Conservation (phyloP, 2,888 invertebrate genomes). For the Agrenia bidenticulata region DNA sequence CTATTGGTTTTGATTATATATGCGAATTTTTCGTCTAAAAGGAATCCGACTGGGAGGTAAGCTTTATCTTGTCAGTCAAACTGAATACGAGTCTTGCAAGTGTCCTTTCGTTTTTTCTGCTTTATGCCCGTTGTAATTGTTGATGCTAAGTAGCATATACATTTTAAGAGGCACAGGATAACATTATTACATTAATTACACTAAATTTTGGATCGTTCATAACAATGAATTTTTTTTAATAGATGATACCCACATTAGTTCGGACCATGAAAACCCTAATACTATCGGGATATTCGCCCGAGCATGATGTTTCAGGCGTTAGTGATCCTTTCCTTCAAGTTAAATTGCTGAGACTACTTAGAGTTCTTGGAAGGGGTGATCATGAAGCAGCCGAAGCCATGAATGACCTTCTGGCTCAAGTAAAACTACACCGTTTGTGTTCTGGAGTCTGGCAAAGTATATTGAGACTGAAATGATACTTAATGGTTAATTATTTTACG, state of each 20-base stretch:
- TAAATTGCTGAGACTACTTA: constrained; percentile 89
- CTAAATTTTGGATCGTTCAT: background rate
- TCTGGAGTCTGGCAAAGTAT: background rate
- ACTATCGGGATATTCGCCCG: constrained; percentile 97
- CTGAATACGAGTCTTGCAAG: background rate
- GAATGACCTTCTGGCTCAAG: constrained; percentile 99
- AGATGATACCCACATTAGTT: constrained; percentile 98
- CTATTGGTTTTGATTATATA: constrained; percentile 28
- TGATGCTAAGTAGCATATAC: background rate
- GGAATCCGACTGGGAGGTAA: constrained; percentile 53
- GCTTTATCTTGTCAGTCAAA: background rate
- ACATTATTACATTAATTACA: background rate
- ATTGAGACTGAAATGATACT: background rate
- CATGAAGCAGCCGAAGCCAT: constrained; percentile 97
- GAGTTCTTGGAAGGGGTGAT: constrained; percentile 95
- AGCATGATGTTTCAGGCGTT: constrained; percentile 99
- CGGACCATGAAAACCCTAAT: constrained; percentile 97
- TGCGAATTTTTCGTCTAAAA: constrained; percentile 38
- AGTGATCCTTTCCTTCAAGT: constrained; percentile 99
- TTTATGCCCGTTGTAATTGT: background rate
- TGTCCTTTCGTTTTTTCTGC: background rate
- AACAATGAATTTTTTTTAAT: background rate
- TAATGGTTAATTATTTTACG: constrained; percentile 53
- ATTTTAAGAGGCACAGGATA: no score
- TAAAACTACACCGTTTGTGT: constrained; percentile 21